Base-by-base conservation (phyloP, 1,140 invertebrate genomes). In the Bombus pascuorum region DNA sequence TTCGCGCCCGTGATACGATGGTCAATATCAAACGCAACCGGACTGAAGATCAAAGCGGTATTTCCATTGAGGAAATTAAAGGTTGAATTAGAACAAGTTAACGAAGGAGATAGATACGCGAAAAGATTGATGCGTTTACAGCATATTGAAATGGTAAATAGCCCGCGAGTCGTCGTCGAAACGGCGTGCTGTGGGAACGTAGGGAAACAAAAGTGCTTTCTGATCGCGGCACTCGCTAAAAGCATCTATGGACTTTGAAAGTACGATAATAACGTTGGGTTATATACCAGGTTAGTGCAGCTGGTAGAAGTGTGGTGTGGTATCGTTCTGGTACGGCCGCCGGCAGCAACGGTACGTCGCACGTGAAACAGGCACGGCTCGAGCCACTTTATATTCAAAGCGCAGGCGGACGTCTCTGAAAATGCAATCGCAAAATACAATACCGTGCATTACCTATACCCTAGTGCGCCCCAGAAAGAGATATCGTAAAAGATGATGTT, bases 361-460 rank as follows among this genome's bases (percentile, higher is more conserved):
- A 86, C 90, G 84, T 90, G 89, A 91, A 86, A 88, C 90, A 86
- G 87, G 66, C 87, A 57, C 85, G 68, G 79, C 71, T 70, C 70
- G 87, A 59, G 87, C 92, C 91, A 93, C 93, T 94, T 94, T 94
- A 90, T 94, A 94, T 94, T 94, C 93, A 94, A 94, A 94, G 92
- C 91, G 91, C 92, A 88, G 91, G 91, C 93, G 93, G 91, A 94
- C 93, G 93, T 94, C 91, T 94, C 92, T 94, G 93, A 94, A 94
- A 94, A 94, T 94, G 93, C 93, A 94, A 94, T 94, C 93, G 93
- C 93, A 94, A 93, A 93, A 94, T 94, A 94, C 94, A 94, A 94
- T 93, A 93, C 89, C 92, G 89, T 92, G 92, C 91, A 92, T 92
- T 92, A 92, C 92, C 89, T 92, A 92, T 92, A 92, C 85, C 81